Evolutionary conservation across 2,797 vertebrate genomes (phyloP).

Genomic region (Falco columbarius): DNA sequence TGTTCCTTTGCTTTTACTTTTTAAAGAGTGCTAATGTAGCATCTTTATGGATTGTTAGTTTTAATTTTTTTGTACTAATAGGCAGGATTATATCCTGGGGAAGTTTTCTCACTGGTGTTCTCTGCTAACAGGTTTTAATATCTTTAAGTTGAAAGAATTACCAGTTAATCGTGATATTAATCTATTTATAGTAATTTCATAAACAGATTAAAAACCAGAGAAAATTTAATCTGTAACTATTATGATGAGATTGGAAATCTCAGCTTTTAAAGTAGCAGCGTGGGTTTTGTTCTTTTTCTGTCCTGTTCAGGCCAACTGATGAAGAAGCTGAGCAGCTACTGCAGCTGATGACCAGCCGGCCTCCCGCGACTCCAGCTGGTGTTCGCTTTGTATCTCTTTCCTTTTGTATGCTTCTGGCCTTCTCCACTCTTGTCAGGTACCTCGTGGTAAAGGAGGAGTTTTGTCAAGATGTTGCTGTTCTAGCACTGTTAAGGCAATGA

Average conservation of each 20-base stretch:
- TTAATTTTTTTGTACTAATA: neutral
- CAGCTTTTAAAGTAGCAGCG: accelerated
- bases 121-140: neutral
- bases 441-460: neutral
- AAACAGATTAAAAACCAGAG: neutral
- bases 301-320: slow-evolving; percentile 87
- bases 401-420: slow-evolving; percentile 97
- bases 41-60: neutral
- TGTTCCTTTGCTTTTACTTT: neutral
- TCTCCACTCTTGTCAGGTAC: slow-evolving; percentile 95
- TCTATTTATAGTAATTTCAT: neutral
- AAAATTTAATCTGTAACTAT: neutral
- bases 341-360: slow-evolving; percentile 97
- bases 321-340: slow-evolving; percentile 96
- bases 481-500: neutral
- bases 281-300: neutral
- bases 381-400: slow-evolving; percentile 97
- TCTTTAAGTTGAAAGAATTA: neutral
- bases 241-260: neutral
- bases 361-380: slow-evolving; percentile 93
- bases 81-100: neutral
- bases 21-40: neutral
- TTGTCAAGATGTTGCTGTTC: neutral
- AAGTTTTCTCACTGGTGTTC: neutral
- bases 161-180: neutral